Evolutionary conservation across 2,888 invertebrate genomes (phyloP).

Genomic region (Brachyptera risi): DNA sequence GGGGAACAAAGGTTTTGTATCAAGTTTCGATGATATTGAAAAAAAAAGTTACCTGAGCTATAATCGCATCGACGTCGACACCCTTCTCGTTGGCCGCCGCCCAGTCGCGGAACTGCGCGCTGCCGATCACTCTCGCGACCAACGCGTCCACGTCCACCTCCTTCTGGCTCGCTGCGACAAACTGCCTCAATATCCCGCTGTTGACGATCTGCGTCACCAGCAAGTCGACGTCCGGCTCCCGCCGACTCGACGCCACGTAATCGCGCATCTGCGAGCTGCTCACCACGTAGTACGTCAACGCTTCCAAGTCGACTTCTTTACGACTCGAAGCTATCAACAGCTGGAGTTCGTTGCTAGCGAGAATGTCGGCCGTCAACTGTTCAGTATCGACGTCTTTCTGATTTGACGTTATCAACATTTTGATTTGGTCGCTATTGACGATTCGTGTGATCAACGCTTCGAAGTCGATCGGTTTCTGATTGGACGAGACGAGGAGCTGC

Average conservation of each 20-base stretch:
- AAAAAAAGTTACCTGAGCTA: too few species aligned
- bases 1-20: too few species aligned
- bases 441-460: too few species aligned
- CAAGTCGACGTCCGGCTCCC: not conserved
- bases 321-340: too few species aligned
- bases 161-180: not conserved
- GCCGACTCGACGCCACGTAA: not conserved
- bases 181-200: not conserved
- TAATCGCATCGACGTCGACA: not conserved
- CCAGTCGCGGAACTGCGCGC: not conserved
- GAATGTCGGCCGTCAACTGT: not conserved
- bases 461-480: too few species aligned
- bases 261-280: not conserved
- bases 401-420: too few species aligned
- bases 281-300: not conserved
- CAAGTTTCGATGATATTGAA: too few species aligned
- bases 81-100: not conserved
- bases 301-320: not conserved
- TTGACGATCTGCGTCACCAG: not conserved
- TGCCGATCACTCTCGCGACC: not conserved
- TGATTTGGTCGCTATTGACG: too few species aligned
- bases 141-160: not conserved
- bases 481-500: too few species aligned
- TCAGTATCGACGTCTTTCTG: not conserved
- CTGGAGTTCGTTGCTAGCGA: not conserved